Evolutionary conservation across 1,140 invertebrate genomes (phyloP), one percentile per base, ranked within the genome.

Genomic region (Choristoneura fumiferana): DNA sequence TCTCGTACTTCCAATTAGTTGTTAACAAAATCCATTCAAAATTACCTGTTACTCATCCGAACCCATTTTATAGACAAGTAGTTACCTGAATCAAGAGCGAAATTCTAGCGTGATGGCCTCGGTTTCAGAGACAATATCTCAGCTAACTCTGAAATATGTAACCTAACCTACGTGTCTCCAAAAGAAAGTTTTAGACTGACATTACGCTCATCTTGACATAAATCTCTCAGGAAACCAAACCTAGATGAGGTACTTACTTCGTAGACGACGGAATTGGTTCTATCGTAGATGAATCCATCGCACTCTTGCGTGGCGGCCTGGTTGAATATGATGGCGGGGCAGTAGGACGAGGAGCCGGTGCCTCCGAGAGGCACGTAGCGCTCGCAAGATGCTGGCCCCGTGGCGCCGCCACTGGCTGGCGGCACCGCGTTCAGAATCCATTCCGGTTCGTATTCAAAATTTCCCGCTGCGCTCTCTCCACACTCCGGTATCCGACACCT

Each of bases 401-500:
- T 58, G 9, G 52, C 2, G 22, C 22, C 6, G 22, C 2, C 22
- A 29, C 58, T 1, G 58, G 67, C 17, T 67, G 58, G 56, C 0
- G 84, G 86, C n/a, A 89, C 76, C 0, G 85, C 85, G 36, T 80
- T 71, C 0, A 37, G 13, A 1, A 89, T 55, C 87, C 86, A 89
- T 0, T 80, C 71, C 0, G 78, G 71, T 0, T 76, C 54, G 52
- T 76, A 78, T 0, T 43, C 22, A 0, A 57, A 18, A 8, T 33
- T 35, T 13, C 78, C 43, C 1, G 17, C 76, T 4, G 36, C 57
- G 1, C 60, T 53, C 53, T 81, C 82, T 4, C 80, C 85, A 35
- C 87, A 90, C 70, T 89, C 84, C 1, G 77, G 69, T 4, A 89
- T 69, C 4, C 54, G 65, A 60, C 89, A 89, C 72, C 89, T 89